Evolutionary conservation across 2,113 vertebrate species (phyloP).

Genomic region (Spilogale gracilis): DNA sequence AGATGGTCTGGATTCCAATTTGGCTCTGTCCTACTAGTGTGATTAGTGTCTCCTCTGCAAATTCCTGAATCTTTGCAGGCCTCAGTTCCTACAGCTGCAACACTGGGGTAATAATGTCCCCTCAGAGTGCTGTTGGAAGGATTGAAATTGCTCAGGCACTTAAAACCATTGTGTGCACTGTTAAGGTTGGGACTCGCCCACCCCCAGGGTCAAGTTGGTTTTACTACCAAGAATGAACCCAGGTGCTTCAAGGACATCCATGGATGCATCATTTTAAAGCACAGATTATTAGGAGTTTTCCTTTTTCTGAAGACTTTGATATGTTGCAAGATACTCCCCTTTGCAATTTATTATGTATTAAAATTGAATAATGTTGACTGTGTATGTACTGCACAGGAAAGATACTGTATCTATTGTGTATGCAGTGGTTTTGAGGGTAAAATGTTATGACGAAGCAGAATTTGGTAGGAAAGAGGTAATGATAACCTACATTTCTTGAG

Average conservation of each 20-base stretch:
- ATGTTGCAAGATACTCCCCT: constrained; percentile 9
- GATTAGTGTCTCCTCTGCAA: not conserved
- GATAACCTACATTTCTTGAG: not conserved
- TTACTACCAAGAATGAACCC: not conserved
- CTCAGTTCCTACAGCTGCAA: not conserved
- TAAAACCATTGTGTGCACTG: not conserved
- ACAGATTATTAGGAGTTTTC: not conserved
- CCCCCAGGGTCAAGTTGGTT: not conserved
- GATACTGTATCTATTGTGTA: not conserved
- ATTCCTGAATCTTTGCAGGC: not conserved
- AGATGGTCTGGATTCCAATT: not conserved
- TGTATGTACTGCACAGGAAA: not conserved
- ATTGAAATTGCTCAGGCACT: not conserved
- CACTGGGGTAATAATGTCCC: not conserved
- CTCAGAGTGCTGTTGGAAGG: not conserved
- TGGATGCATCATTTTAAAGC: not conserved
- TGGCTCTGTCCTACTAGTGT: not conserved
- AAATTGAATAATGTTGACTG: not conserved
- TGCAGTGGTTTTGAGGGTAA: not conserved
- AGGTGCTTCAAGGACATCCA: not conserved
- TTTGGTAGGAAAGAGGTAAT: not conserved
- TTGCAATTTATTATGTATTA: constrained; percentile 30
- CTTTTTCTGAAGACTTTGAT: not conserved
- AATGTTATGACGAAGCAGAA: not conserved
- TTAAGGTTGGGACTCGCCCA: not conserved